These are phyloP conservation scores for Urocolius indicus DNA, from an alignment of 2,113 vertebrate species.

Conservation along the genomic window DNA sequence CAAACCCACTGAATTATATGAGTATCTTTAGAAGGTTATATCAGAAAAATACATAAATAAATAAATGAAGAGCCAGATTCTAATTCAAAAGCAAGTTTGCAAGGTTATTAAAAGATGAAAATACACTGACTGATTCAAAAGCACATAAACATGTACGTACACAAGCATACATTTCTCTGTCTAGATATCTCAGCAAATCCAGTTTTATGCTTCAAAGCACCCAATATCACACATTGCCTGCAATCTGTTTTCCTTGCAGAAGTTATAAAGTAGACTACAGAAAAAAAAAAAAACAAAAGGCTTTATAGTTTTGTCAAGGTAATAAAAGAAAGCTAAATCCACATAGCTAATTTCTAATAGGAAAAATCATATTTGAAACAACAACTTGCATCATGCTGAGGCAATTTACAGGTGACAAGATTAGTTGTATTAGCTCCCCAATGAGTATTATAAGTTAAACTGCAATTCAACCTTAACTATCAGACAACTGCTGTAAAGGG, in stretches of 20 bases:
- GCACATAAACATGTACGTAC: background rate
- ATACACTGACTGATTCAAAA: background rate
- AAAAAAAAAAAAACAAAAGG: background rate
- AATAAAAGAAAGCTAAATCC: slow-evolving; percentile 30
- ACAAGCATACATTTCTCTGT: background rate
- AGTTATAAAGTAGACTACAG: background rate
- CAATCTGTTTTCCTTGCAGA: background rate
- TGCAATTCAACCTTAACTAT: background rate
- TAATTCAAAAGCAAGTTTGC: background rate
- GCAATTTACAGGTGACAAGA: slow-evolving; percentile 35
- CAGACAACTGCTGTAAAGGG: background rate
- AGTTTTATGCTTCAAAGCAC: background rate
- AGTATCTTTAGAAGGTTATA: background rate
- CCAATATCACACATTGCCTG: background rate
- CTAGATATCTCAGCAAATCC: background rate
- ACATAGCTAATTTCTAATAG: background rate
- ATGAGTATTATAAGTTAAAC: background rate
- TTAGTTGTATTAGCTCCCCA: background rate
- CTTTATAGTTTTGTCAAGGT: background rate
- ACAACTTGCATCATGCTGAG: background rate
- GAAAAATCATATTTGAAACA: slow-evolving; percentile 23
- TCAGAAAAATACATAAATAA: background rate
- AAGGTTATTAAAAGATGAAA: background rate
- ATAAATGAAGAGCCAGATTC: background rate
- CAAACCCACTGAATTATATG: background rate